A percentile compares a stretch with the other conserved stretches of the same genome.
Evolutionary conservation across 2,888 invertebrate genomes (phyloP).

Genomic region (Oligia fasciuncula): DNA sequence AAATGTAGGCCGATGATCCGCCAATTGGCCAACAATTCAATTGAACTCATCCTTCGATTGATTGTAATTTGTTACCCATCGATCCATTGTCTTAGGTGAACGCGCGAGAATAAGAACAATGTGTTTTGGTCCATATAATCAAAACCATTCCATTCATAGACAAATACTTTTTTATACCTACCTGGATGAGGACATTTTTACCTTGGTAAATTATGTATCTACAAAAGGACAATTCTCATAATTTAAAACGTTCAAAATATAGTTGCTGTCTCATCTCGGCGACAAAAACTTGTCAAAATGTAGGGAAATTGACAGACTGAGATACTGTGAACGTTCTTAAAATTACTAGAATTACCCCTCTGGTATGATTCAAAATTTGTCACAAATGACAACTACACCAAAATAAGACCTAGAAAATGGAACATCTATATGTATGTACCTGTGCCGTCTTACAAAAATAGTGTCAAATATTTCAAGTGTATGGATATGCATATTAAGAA

Average conservation of each 20-base stretch:
- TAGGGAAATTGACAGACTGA: too few species aligned
- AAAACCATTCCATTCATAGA: constrained; percentile 16
- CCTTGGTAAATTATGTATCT: background rate
- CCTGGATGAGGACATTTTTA: constrained; percentile 4
- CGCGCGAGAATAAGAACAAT: constrained; percentile 33
- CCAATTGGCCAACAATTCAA: constrained; percentile 57
- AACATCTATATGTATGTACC: background rate
- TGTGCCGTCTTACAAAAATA: background rate
- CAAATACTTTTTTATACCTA: constrained; percentile 3
- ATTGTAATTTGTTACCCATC: constrained; percentile 45
- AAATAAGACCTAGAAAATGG: background rate
- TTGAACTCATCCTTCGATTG: constrained; percentile 55
- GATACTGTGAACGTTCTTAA: too few species aligned
- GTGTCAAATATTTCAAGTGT: too few species aligned
- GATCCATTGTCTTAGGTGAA: constrained; percentile 47
- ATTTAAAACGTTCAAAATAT: too few species aligned
- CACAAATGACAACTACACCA: background rate
- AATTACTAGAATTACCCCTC: too few species aligned
- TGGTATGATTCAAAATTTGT: background rate
- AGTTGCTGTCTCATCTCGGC: too few species aligned
- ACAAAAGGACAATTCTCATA: too few species aligned
- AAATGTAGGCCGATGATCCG: constrained; percentile 56
- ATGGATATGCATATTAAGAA: too few species aligned
- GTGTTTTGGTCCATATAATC: constrained; percentile 10
- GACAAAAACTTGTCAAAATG: too few species aligned